Percentiles rank a stretch among this genome's conserved stretches.
Conservation (phyloP, 2,113 vertebrate species). For the Cyprinodon tularosa region DNA sequence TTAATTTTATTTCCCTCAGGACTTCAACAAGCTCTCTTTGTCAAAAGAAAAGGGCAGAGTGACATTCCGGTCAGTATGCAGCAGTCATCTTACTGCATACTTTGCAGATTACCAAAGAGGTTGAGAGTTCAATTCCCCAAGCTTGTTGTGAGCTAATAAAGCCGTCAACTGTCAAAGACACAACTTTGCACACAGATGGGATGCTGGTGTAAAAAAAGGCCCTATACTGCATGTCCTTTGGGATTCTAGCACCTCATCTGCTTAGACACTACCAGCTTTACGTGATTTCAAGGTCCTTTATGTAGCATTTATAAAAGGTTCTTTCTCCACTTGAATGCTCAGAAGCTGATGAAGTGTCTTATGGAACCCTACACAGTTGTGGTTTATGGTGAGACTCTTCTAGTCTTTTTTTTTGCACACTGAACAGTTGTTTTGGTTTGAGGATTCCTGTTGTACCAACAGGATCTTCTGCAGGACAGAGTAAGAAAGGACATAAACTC, state of each 20-base stretch:
- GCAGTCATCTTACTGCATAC: conserved; percentile 53
- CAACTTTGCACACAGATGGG: conserved; percentile 43
- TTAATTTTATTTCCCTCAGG: conserved; percentile 71
- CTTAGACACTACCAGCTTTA: conserved; percentile 54
- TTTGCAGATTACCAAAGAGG: conserved; percentile 69
- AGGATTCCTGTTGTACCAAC: conserved; percentile 17
- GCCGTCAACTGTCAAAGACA: conserved; percentile 68
- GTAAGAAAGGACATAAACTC: conserved; percentile 35
- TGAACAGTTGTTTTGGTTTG: conserved; percentile 22
- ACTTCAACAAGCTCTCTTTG: conserved; percentile 67
- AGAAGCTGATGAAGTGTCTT: conserved; percentile 38
- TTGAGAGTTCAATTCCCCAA: conserved; percentile 73
- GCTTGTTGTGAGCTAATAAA: conserved; percentile 54
- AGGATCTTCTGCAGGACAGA: conserved; percentile 2
- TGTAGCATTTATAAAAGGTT: conserved; percentile 50
- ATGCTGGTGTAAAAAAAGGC: conserved; percentile 24
- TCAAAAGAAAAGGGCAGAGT: conserved; percentile 78
- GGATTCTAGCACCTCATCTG: conserved; percentile 47
- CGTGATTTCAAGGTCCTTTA: conserved; percentile 36
- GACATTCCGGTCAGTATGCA: conserved; percentile 73
- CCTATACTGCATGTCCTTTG: conserved; percentile 26
- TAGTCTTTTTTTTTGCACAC: conserved; percentile 28
- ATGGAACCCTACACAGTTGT: conserved; percentile 11
- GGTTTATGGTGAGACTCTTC: conserved; percentile 32
- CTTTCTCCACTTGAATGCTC: conserved; percentile 50